A percentile compares a stretch with the other conserved stretches of the same genome.
Evolutionary conservation across 2,797 vertebrate species (phyloP).

Genomic region (Urophycis tenuis): DNA sequence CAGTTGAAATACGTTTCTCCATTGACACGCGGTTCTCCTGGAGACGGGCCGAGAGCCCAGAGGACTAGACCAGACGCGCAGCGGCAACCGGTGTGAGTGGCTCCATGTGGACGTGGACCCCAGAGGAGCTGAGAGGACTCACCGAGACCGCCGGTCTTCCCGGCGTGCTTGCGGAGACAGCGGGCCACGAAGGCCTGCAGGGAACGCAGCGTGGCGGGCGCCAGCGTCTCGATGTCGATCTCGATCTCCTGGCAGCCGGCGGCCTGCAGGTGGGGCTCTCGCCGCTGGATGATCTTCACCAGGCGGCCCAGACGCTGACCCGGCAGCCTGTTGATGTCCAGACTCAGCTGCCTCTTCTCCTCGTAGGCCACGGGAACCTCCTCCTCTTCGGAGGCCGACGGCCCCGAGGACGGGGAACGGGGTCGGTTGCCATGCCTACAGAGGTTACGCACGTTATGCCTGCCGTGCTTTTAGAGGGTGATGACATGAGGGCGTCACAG

Average conservation of each 20-base stretch:
- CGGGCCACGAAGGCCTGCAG: constrained; percentile 77
- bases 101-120: too few species aligned
- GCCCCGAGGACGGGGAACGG: constrained; percentile 4
- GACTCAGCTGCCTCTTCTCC: constrained; percentile 81
- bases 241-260: constrained; percentile 77
- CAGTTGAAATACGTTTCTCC: too few species aligned
- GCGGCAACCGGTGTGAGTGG: background rate
- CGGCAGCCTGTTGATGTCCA: constrained; percentile 85
- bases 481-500: too few species aligned
- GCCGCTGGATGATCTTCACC: constrained; percentile 79
- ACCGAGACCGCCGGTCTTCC: constrained; percentile 48
- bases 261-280: constrained; percentile 70
- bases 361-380: constrained; percentile 62
- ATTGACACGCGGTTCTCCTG: too few species aligned
- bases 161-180: constrained; percentile 72
- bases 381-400: constrained; percentile 57
- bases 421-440: constrained; percentile 51
- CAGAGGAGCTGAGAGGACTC: background rate
- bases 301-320: constrained; percentile 80
- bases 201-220: constrained; percentile 79
- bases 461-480: background rate
- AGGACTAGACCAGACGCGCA: background rate
- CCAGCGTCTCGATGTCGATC: constrained; percentile 84
- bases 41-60: too few species aligned
- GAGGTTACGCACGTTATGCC: constrained; percentile 2